phyloP scores from a whole-genome alignment of 2,888 invertebrate species.

The Petrolisthes manimaculis region DNA sequence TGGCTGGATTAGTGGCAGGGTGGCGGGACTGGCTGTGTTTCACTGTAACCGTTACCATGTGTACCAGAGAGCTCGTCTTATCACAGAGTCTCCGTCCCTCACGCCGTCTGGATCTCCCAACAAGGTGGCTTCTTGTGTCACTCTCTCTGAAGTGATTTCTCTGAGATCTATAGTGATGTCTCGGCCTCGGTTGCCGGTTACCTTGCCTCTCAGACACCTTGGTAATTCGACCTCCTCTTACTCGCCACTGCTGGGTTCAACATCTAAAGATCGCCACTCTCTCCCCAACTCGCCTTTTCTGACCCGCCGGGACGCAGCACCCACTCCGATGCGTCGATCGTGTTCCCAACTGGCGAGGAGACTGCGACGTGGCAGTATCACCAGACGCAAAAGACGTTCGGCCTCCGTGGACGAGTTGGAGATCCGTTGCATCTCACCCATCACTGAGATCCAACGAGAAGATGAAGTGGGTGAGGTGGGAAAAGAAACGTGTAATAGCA shows the following conservation, averaged over 20 bases:
- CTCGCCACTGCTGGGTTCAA: constrained; percentile 12
- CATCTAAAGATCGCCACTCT: constrained; percentile 33
- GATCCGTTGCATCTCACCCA: constrained; percentile 58
- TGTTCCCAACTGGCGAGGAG: constrained; percentile 51
- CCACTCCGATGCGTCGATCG: constrained; percentile 49
- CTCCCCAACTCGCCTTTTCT: constrained; percentile 56
- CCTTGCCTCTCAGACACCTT: constrained; percentile 31
- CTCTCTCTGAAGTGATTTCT: constrained; percentile 61
- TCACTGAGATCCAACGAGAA: constrained; percentile 52
- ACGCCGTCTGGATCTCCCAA: constrained; percentile 41
- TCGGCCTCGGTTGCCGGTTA: constrained; percentile 31
- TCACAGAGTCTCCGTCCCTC: constrained; percentile 50
- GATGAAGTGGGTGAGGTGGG: constrained; percentile 35
- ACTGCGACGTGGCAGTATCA: constrained; percentile 44
- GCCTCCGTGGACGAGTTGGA: constrained; percentile 62
- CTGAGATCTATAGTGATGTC: constrained; percentile 49
- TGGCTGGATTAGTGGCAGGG: constrained; percentile 36
- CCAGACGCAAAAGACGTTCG: constrained; percentile 50
- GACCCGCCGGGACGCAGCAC: constrained; percentile 44
- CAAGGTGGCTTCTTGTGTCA: constrained; percentile 40
- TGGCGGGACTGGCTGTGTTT: constrained; percentile 44
- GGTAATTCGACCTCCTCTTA: constrained; percentile 11
- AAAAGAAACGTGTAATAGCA: background rate
- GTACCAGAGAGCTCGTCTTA: constrained; percentile 45
- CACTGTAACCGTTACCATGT: constrained; percentile 48